Evolutionary conservation across 2,113 vertebrate genomes (phyloP).

Genomic region (Chaetodon auriga): DNA sequence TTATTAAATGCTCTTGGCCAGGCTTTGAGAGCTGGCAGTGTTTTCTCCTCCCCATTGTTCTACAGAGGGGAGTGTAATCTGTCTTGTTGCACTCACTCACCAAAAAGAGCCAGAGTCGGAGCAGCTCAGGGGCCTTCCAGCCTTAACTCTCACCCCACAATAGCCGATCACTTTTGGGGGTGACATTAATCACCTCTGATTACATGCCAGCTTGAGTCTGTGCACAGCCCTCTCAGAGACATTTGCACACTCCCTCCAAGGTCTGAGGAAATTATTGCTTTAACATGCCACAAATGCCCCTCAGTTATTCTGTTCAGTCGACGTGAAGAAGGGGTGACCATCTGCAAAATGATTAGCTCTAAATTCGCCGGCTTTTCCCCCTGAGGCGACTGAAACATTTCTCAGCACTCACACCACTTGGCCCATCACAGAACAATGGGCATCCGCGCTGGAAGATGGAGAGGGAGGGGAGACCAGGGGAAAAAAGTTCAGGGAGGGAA

Average conservation of each 20-base stretch:
- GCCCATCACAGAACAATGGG: slow-evolving; percentile 83
- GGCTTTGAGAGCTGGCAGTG: slow-evolving; percentile 51
- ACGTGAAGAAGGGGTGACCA: slow-evolving; percentile 26
- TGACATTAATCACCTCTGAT: slow-evolving; percentile 75
- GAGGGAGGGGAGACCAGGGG: slow-evolving; percentile 45
- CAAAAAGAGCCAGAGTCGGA: slow-evolving; percentile 19
- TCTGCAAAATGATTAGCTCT: slow-evolving; percentile 43
- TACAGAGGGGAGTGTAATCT: slow-evolving; percentile 61
- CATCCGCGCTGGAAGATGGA: slow-evolving; percentile 69
- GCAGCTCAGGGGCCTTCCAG: slow-evolving; percentile 40
- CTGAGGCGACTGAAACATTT: slow-evolving; percentile 49
- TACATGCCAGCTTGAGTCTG: slow-evolving; percentile 39
- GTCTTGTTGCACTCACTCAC: slow-evolving; percentile 62
- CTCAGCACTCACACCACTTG: slow-evolving; percentile 58
- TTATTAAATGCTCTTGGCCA: slow-evolving; percentile 63
- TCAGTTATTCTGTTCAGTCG: slow-evolving; percentile 3
- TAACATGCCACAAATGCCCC: slow-evolving; percentile 12
- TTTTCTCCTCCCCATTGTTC: slow-evolving; percentile 68
- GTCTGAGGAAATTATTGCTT: slow-evolving; percentile 8
- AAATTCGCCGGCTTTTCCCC: slow-evolving; percentile 16
- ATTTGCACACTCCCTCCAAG: slow-evolving; percentile 5
- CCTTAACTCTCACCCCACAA: slow-evolving; percentile 58
- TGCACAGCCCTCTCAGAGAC: slow-evolving; percentile 22
- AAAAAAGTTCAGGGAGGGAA: slow-evolving; percentile 58
- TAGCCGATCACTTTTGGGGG: slow-evolving; percentile 69